Percentiles rank a stretch among this genome's conserved stretches.
Evolutionary conservation across 2,113 vertebrate genomes (phyloP).

Genomic region (Syrmaticus mikado): DNA sequence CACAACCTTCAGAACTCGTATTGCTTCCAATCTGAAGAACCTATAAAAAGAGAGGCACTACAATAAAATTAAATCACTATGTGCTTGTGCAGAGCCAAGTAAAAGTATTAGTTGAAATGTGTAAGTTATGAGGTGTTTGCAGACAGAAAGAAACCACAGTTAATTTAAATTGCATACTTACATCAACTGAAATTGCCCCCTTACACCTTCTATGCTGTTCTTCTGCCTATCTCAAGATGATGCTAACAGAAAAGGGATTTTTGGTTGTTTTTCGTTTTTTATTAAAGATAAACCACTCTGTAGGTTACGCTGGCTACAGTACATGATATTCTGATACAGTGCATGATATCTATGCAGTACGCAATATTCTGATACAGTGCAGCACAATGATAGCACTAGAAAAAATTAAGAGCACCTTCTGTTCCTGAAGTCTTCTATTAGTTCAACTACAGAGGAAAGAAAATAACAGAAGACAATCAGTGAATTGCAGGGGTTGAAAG

Average conservation of each 20-base stretch:
- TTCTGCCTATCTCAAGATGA: neutral
- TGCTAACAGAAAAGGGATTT: neutral
- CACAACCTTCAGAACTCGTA: neutral
- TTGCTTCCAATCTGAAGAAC: conserved; percentile 19
- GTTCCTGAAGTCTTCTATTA: neutral
- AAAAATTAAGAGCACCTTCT: neutral
- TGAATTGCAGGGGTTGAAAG: neutral
- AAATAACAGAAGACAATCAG: neutral
- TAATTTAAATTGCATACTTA: conserved; percentile 42
- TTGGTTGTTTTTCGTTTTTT: neutral
- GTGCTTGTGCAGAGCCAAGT: neutral
- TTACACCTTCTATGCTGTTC: neutral
- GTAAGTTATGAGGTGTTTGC: conserved; percentile 20
- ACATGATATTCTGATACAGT: neutral
- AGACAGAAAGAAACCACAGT: conserved; percentile 17
- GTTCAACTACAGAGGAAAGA: neutral
- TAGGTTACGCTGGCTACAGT: neutral
- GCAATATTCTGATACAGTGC: neutral
- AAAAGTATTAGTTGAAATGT: conserved; percentile 9
- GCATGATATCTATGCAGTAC: too few species aligned
- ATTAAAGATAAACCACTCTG: neutral
- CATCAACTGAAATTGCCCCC: neutral
- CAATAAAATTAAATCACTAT: conserved; percentile 60
- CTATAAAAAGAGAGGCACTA: conserved; percentile 42
- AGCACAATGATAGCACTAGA: neutral